A percentile compares a stretch with the other conserved stretches of the same genome.
Conservation (phyloP, 2,888 invertebrate genomes). For the Pterobdella sp. region DNA sequence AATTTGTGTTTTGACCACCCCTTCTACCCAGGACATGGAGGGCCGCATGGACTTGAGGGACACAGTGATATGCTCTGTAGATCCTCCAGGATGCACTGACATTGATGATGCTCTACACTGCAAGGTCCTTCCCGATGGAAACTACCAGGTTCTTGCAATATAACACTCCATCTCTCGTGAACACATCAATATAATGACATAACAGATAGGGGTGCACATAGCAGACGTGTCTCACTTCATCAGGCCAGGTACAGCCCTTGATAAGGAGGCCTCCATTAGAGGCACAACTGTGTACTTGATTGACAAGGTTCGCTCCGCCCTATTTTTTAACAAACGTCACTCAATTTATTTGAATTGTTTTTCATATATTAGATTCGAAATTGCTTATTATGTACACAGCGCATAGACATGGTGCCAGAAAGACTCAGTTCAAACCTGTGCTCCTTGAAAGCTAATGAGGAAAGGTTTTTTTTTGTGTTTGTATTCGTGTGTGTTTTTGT, state of each 20-base stretch:
- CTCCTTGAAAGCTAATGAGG: slow-evolving; percentile 73
- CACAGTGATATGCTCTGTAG: slow-evolving; percentile 82
- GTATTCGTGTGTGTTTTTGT: neutral
- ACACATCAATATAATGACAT: slow-evolving; percentile 17
- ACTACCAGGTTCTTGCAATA: slow-evolving; percentile 60
- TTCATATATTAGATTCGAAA: neutral
- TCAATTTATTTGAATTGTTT: neutral
- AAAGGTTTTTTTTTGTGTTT: slow-evolving; percentile 39
- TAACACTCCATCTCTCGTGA: neutral
- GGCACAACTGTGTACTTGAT: slow-evolving; percentile 94
- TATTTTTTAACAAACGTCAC: slow-evolving; percentile 4
- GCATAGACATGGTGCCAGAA: slow-evolving; percentile 60
- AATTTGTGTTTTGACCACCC: too few species aligned
- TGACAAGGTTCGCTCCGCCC: slow-evolving; percentile 58
- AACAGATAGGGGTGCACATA: slow-evolving; percentile 85
- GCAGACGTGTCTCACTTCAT: slow-evolving; percentile 98
- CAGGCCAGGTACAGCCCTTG: slow-evolving; percentile 79
- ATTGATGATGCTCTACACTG: slow-evolving; percentile 97
- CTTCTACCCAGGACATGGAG: slow-evolving; percentile 55
- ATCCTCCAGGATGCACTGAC: slow-evolving; percentile 96
- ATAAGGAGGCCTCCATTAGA: slow-evolving; percentile 81
- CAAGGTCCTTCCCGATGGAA: slow-evolving; percentile 63
- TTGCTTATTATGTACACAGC: slow-evolving; percentile 39
- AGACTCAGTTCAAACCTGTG: slow-evolving; percentile 89
- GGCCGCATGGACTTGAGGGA: slow-evolving; percentile 76